These are phyloP conservation scores for Acanthochromis polyacanthus DNA, from an alignment of 2,113 vertebrate species.

Conservation along the genomic window DNA sequence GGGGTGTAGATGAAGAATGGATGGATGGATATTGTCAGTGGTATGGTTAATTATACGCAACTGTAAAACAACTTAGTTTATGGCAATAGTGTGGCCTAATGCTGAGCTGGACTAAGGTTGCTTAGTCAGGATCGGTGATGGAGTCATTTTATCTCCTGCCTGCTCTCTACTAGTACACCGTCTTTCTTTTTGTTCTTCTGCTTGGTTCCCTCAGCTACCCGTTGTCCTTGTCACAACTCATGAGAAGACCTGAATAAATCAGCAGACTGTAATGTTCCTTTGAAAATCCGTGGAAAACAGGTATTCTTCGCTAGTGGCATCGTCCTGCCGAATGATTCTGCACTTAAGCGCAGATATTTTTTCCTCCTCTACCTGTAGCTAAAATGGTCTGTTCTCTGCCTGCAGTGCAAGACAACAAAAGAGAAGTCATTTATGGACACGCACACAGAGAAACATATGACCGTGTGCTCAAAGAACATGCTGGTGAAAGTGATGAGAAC, in stretches of 20 bases:
- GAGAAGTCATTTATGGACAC: not conserved
- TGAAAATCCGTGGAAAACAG: not conserved
- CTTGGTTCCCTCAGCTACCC: not conserved
- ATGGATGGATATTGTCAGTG: not conserved
- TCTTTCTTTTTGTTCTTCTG: not conserved
- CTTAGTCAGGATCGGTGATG: no score
- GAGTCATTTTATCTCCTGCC: no score
- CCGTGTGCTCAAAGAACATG: not conserved
- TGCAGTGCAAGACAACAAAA: not conserved
- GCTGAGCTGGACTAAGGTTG: no score
- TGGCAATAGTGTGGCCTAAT: not conserved
- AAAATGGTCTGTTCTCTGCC: not conserved
- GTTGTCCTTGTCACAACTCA: not conserved
- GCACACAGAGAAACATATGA: not conserved
- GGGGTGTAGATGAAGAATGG: no score
- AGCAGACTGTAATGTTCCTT: conserved; percentile 17
- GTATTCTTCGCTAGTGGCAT: not conserved
- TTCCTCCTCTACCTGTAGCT: not conserved
- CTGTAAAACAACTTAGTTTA: no score
- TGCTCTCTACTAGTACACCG: no score
- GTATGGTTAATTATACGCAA: no score
- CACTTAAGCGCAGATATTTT: not conserved
- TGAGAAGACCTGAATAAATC: not conserved
- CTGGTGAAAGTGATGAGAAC: not conserved
- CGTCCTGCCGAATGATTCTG: not conserved